These are phyloP conservation scores for Lasioglossum malachurum DNA, from an alignment of 2,888 invertebrate species.

Conservation along the genomic window DNA sequence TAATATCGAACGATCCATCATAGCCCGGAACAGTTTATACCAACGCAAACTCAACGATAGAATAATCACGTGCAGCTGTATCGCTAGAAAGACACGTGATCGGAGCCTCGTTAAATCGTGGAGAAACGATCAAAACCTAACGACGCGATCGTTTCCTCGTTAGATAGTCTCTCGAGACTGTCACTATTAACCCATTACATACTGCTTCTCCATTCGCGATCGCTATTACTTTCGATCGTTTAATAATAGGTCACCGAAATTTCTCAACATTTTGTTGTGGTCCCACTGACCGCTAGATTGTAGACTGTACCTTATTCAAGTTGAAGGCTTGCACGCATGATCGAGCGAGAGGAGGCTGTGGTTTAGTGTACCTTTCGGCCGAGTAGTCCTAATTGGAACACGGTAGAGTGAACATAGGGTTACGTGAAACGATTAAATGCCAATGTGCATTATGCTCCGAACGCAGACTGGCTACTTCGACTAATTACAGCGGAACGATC, in stretches of 20 bases:
- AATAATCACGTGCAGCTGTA: conserved; percentile 1
- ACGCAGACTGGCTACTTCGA: neutral
- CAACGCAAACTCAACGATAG: neutral
- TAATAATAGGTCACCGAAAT: too few relatives aligned
- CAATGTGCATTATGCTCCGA: neutral
- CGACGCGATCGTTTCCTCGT: conserved; percentile 5
- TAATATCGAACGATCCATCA: conserved; percentile 7
- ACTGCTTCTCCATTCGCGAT: neutral
- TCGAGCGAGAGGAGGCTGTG: neutral
- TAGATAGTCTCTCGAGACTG: neutral
- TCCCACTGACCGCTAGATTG: too few relatives aligned
- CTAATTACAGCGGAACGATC: neutral
- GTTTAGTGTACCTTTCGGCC: neutral
- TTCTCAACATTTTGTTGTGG: too few relatives aligned
- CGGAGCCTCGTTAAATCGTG: neutral
- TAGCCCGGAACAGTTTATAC: neutral
- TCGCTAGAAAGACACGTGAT: neutral
- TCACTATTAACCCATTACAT: neutral
- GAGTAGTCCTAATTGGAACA: neutral
- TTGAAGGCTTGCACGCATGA: neutral
- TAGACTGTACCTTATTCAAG: neutral
- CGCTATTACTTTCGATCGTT: neutral
- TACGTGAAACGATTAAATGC: neutral
- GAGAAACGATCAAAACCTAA: neutral
- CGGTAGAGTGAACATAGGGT: neutral